phyloP scores from a whole-genome alignment of 2,888 invertebrate genomes.

The Callinectes sapidus region DNA sequence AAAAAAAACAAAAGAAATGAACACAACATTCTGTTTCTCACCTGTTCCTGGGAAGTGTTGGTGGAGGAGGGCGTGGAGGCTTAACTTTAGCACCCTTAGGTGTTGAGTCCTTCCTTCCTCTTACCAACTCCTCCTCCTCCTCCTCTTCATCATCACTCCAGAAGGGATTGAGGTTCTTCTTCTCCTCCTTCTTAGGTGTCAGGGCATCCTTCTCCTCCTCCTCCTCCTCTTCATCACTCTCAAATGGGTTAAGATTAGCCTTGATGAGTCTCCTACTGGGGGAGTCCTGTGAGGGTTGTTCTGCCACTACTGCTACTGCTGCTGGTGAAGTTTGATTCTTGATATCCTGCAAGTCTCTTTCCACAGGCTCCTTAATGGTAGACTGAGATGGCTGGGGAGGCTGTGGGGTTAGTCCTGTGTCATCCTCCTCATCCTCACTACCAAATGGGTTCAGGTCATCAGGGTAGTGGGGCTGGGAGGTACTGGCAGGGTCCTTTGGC shows the following conservation, averaged over 20 bases:
- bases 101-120: background rate
- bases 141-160: conserved; percentile 72
- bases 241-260: conserved; percentile 82
- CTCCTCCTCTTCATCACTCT: conserved; percentile 82
- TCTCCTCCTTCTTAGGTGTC: conserved; percentile 26
- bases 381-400: conserved; percentile 79
- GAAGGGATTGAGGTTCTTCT: conserved; percentile 70
- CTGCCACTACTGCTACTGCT: background rate
- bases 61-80: conserved; percentile 76
- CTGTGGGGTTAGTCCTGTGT: background rate
- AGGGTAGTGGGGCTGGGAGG: conserved; percentile 80
- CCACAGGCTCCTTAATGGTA: conserved; percentile 83
- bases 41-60: conserved; percentile 72
- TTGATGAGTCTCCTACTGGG: conserved; percentile 56
- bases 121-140: conserved; percentile 43
- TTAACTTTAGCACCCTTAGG: conserved; percentile 60
- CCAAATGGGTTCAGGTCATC: conserved; percentile 89
- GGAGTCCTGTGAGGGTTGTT: conserved; percentile 35
- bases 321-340: conserved; percentile 5
- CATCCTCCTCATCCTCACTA: conserved; percentile 78
- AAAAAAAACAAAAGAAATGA: background rate
- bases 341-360: conserved; percentile 78
- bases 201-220: conserved; percentile 64
- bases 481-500: background rate
- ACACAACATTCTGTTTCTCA: background rate